Evolutionary conservation across 2,888 invertebrate genomes (phyloP).

Genomic region (Stratiomys singularior): DNA sequence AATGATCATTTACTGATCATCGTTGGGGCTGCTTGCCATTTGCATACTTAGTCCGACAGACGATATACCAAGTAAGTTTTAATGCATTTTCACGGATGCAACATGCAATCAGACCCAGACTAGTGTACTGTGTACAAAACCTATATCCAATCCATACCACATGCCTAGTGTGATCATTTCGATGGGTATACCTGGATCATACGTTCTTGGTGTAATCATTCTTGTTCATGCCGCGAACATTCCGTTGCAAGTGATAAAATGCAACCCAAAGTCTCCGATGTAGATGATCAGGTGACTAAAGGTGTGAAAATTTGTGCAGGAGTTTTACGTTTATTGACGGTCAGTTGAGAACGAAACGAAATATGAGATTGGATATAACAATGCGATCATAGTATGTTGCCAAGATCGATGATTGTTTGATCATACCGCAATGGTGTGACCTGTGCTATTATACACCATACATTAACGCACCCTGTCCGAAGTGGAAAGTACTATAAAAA

Average conservation of each 20-base stretch:
- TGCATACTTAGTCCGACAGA: not conserved
- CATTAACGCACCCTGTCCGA: too few species aligned
- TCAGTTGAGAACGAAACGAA: not conserved
- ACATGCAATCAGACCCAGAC: not conserved
- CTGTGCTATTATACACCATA: too few species aligned
- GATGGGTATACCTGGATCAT: too few species aligned
- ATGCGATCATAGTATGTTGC: not conserved
- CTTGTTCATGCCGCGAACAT: too few species aligned
- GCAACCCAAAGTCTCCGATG: too few species aligned
- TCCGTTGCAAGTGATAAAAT: too few species aligned
- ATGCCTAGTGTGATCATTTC: too few species aligned
- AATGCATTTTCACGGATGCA: not conserved
- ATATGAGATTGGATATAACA: not conserved
- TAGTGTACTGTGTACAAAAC: too few species aligned
- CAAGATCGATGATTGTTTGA: slow-evolving; percentile 6
- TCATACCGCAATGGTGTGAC: not conserved
- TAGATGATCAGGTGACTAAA: not conserved
- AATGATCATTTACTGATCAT: not conserved
- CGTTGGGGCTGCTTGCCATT: not conserved
- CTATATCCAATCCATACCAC: too few species aligned
- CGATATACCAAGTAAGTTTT: too few species aligned
- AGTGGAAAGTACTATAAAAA: too few species aligned
- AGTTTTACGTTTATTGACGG: not conserved
- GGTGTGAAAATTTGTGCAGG: slow-evolving; percentile 10
- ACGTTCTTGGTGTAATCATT: too few species aligned